phyloP scores from a whole-genome alignment of 2,113 vertebrate genomes.

The Sorex fumeus region DNA sequence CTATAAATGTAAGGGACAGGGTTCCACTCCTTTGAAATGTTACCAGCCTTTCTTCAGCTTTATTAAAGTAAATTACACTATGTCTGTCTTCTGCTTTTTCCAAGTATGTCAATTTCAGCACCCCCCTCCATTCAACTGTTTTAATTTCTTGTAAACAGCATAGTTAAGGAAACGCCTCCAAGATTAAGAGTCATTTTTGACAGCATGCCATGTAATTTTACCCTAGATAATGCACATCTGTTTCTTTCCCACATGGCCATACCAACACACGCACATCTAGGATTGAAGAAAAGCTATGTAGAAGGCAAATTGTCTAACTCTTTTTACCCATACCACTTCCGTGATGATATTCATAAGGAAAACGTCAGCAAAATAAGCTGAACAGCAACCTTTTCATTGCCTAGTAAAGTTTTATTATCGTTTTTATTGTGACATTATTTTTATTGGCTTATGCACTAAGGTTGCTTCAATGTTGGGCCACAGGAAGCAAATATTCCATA shows the following conservation, averaged over 20 bases:
- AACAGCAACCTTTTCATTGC: background rate
- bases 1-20: too few species aligned
- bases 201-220: slow-evolving; percentile 58
- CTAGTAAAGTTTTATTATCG: background rate
- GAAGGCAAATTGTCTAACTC: slow-evolving; percentile 61
- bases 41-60: too few species aligned
- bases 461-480: background rate
- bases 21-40: too few species aligned
- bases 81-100: background rate
- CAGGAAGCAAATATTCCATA: background rate
- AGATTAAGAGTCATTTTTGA: slow-evolving; percentile 39
- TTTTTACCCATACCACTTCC: background rate
- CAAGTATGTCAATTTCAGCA: slow-evolving; percentile 23
- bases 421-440: slow-evolving; percentile 12
- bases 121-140: background rate
- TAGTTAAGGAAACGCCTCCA: slow-evolving; percentile 15
- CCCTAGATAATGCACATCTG: background rate
- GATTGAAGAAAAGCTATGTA: slow-evolving; percentile 36
- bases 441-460: background rate
- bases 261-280: background rate
- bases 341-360: slow-evolving; percentile 36
- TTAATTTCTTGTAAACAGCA: slow-evolving; percentile 31
- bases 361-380: slow-evolving; percentile 14
- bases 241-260: slow-evolving; percentile 32
- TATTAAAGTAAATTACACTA: background rate